Conservation (phyloP, 2,113 vertebrate genomes). For the Stictonetta naevosa region DNA sequence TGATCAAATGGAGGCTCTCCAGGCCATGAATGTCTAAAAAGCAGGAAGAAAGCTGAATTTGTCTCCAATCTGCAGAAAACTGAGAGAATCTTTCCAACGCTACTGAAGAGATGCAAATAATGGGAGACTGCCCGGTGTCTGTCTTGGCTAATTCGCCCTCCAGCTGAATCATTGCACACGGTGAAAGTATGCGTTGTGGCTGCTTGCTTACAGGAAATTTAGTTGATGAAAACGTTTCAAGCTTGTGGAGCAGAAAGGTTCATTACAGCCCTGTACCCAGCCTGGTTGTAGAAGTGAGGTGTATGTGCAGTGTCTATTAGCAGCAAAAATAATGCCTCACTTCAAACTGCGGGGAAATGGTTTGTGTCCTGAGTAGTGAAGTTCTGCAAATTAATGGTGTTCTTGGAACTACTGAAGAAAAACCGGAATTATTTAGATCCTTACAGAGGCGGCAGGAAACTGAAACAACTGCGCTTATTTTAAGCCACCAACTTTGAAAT, state of each 20-base stretch:
- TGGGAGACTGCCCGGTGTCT: background rate
- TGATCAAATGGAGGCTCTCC: background rate
- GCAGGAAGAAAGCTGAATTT: background rate
- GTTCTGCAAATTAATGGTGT: fast-evolving
- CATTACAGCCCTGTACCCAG: fast-evolving
- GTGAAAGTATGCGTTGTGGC: fast-evolving
- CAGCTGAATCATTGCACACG: background rate
- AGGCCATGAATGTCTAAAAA: background rate
- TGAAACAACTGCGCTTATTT: background rate
- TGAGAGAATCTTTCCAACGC: fast-evolving
- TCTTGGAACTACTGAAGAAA: background rate
- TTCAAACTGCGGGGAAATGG: background rate
- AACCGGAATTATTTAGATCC: too few relatives aligned
- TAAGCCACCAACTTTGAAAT: background rate
- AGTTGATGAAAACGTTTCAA: background rate
- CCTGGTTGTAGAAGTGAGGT: fast-evolving
- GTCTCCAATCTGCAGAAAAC: background rate
- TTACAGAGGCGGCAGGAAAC: background rate
- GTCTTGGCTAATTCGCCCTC: fast-evolving
- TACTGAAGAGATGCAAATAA: fast-evolving
- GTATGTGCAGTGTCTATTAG: background rate
- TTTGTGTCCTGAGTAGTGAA: fast-evolving
- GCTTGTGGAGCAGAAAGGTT: background rate
- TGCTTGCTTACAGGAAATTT: background rate
- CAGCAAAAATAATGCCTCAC: background rate